Percentiles rank a stretch among this genome's conserved stretches.
Conservation (phyloP, 2,797 vertebrate species). For the Anguilla anguilla region DNA sequence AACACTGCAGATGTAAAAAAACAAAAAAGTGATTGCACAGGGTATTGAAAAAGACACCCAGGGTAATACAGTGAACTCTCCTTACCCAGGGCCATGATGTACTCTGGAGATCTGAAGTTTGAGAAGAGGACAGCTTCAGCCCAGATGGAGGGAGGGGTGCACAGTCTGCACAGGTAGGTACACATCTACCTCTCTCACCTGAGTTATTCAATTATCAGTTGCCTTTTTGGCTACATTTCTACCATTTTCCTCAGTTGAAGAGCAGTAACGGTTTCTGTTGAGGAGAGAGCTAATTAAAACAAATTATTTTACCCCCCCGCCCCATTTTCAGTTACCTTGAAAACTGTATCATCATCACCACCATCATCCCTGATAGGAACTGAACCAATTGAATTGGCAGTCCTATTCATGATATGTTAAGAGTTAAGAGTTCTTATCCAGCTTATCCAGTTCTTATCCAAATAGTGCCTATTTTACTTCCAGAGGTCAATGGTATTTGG, state of each 20-base stretch:
- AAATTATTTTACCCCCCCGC: not conserved
- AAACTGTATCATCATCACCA: not conserved
- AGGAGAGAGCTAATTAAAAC: not conserved
- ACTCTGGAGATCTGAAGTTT: constrained; percentile 95
- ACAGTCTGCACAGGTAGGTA: constrained; percentile 98
- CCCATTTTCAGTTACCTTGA: too few species aligned
- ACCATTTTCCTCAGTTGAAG: not conserved
- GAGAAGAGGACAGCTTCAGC: constrained; percentile 93
- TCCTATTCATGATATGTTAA: not conserved
- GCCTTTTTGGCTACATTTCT: not conserved
- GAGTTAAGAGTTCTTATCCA: not conserved
- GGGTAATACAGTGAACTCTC: not conserved
- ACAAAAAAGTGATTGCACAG: not conserved
- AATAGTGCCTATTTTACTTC: too few species aligned
- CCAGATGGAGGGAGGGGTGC: constrained; percentile 94
- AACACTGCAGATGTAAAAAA: not conserved
- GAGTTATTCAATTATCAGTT: not conserved
- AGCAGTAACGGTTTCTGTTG: not conserved
- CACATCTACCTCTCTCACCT: constrained; percentile 35
- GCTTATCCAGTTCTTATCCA: too few species aligned
- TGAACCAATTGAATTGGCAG: not conserved
- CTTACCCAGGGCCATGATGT: constrained; percentile 91
- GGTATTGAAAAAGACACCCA: not conserved
- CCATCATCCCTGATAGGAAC: not conserved
- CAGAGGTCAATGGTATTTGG: too few species aligned